These are phyloP conservation scores for Phrynocephalus vlangalii DNA, from an alignment of 2,797 vertebrate genomes.

Conservation along the genomic window DNA sequence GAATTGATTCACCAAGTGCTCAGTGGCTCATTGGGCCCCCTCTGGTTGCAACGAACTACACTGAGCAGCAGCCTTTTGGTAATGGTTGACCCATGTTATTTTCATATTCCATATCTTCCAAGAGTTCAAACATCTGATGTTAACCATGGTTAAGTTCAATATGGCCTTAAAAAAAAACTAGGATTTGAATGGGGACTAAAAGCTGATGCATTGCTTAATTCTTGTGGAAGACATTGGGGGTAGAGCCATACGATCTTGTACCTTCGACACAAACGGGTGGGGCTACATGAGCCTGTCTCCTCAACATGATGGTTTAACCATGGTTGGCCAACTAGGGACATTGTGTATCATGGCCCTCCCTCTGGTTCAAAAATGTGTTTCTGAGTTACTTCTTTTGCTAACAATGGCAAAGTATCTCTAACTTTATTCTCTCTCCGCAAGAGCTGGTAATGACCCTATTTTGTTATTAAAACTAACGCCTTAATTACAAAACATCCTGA, in stretches of 20 bases:
- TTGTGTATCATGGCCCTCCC: background rate
- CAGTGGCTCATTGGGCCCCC: no score
- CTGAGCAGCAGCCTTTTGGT: no score
- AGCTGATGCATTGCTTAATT: background rate
- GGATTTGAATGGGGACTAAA: background rate
- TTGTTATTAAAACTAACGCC: constrained; percentile 66
- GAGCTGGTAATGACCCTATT: constrained; percentile 61
- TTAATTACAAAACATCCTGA: constrained; percentile 64
- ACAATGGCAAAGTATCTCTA: constrained; percentile 58
- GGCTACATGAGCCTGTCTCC: background rate
- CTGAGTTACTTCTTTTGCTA: constrained; percentile 3
- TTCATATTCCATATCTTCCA: background rate
- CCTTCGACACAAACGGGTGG: background rate
- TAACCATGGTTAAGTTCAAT: background rate
- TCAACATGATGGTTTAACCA: background rate
- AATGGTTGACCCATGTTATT: no score
- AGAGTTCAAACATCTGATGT: background rate
- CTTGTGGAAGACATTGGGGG: background rate
- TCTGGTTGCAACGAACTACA: no score
- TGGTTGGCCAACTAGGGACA: background rate
- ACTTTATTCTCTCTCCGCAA: constrained; percentile 47
- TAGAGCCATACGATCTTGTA: background rate
- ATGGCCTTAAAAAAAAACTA: background rate
- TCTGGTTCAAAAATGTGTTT: background rate
- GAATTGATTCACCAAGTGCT: no score